A percentile compares a stretch with the other conserved stretches of the same genome.
Conservation (phyloP, 1,140 invertebrate genomes). For the silkworm (Bombyx mori) region DNA sequence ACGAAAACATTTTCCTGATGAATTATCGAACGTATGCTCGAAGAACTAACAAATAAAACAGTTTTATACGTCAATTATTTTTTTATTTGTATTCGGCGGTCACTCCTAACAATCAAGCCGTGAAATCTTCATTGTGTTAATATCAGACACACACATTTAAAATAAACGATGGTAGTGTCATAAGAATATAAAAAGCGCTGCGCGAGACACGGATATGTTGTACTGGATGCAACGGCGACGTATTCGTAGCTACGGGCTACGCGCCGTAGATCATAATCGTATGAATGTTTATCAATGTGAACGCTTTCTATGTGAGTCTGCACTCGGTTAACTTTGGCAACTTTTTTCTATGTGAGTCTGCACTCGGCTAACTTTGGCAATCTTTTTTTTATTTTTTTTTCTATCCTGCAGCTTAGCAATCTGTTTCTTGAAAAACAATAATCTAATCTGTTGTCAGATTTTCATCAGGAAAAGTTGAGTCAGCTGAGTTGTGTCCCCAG, state of each 20-base stretch:
- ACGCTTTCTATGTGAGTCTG: conserved; percentile 5
- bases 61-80: conserved; percentile 4
- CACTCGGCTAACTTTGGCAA: too few relatives aligned
- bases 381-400: too few relatives aligned
- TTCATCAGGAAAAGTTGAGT: too few relatives aligned
- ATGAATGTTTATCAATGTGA: conserved; percentile 64
- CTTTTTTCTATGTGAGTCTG: too few relatives aligned
- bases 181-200: conserved; percentile 2
- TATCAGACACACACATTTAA: conserved; percentile 1
- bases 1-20: too few relatives aligned
- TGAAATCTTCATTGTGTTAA: conserved; percentile 6
- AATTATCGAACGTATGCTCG: too few relatives aligned
- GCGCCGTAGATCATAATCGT: conserved; percentile 68
- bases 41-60: not conserved
- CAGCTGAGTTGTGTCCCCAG: too few relatives aligned
- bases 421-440: too few relatives aligned
- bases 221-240: conserved; percentile 32
- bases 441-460: too few relatives aligned
- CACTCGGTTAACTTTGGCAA: too few relatives aligned
- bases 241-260: conserved; percentile 52
- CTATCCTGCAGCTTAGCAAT: too few relatives aligned
- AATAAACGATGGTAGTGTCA: conserved; percentile 6
- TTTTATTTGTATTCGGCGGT: conserved; percentile 2
- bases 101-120: conserved; percentile 4
- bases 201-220: not conserved